Percentiles rank a stretch among this genome's conserved stretches.
These are phyloP conservation scores for Zaprionus obscuricornis DNA, from an alignment of 2,888 invertebrate species.

Conservation along the genomic window DNA sequence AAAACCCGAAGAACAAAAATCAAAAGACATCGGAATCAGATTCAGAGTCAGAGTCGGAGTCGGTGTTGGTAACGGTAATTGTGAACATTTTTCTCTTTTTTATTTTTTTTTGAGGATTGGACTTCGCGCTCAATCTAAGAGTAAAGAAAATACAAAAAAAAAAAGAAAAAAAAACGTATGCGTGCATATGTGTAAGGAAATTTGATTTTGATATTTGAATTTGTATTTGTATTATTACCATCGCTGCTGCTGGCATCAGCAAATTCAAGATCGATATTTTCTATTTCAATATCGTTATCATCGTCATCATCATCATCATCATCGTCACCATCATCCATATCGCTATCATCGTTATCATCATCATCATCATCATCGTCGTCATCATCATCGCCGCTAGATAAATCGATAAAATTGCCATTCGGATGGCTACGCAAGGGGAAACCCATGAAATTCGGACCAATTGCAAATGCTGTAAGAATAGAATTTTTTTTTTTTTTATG, in stretches of 20 bases:
- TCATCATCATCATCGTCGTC: constrained; percentile 54
- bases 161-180: too few relatives aligned
- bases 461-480: constrained; percentile 44
- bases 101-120: constrained; percentile 1
- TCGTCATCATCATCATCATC: constrained; percentile 37
- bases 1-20: too few relatives aligned
- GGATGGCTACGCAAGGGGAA: constrained; percentile 72
- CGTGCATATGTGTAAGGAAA: constrained; percentile 6
- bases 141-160: constrained; percentile 16
- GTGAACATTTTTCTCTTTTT: too few relatives aligned
- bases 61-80: too few relatives aligned
- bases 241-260: constrained; percentile 58
- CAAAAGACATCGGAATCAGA: too few relatives aligned
- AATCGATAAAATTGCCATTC: constrained; percentile 53
- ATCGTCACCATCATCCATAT: constrained; percentile 40
- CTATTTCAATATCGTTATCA: constrained; percentile 13
- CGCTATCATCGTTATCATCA: constrained; percentile 42
- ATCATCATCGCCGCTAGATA: constrained; percentile 57
- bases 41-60: too few relatives aligned
- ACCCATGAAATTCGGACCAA: constrained; percentile 63
- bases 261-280: constrained; percentile 36
- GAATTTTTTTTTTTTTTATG: not conserved
- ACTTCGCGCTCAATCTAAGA: constrained; percentile 42
- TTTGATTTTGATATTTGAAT: too few relatives aligned
- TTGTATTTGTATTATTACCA: too few relatives aligned